Conservation (phyloP, 2,113 vertebrate genomes). For the Petrocephalus microphthalmus region DNA sequence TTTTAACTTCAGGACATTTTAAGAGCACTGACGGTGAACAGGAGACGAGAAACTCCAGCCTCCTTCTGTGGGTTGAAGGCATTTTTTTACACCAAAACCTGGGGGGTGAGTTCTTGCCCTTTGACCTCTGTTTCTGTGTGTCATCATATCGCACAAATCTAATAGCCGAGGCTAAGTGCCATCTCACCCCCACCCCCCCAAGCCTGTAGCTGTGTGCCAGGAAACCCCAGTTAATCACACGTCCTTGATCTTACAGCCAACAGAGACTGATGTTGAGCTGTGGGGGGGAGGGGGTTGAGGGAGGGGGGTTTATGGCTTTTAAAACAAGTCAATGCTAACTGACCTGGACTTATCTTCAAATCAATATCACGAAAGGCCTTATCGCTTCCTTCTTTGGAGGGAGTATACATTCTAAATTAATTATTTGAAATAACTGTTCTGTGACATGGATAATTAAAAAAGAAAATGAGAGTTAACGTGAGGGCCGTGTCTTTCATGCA, state of each 20-base stretch:
- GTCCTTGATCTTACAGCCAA: not conserved
- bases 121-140: not conserved
- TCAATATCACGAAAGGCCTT: not conserved
- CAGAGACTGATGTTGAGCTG: not conserved
- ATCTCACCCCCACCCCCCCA: not conserved
- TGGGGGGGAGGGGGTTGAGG: not conserved
- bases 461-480: not conserved
- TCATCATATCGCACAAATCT: not conserved
- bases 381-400: not conserved
- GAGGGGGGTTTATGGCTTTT: not conserved
- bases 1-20: not conserved
- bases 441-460: not conserved
- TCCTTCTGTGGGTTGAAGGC: not conserved
- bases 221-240: not conserved
- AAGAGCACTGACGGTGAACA: not conserved
- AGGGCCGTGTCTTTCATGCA: not conserved
- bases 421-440: not conserved
- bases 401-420: not conserved
- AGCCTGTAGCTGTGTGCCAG: not conserved
- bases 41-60: not conserved
- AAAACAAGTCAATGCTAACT: not conserved
- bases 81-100: not conserved
- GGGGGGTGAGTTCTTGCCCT: not conserved
- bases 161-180: not conserved
- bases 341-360: not conserved